phyloP scores from a whole-genome alignment of 2,888 invertebrate species.

The Allacma fusca region DNA sequence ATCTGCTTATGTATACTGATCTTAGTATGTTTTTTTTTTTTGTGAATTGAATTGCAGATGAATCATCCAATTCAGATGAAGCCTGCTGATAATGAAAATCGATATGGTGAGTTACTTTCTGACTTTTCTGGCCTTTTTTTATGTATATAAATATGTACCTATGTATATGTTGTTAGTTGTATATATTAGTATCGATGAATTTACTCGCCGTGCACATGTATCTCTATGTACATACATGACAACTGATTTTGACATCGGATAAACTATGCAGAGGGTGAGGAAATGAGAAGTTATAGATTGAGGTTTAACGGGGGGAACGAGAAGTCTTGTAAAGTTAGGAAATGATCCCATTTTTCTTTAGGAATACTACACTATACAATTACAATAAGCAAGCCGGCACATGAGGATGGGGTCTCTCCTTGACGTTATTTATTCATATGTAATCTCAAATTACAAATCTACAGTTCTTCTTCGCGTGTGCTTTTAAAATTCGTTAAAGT shows the following conservation, averaged over 20 bases:
- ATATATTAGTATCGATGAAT: not conserved
- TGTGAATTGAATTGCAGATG: constrained; percentile 80
- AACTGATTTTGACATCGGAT: no score
- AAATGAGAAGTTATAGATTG: not conserved
- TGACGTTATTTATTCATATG: not conserved
- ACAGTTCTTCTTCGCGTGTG: not conserved
- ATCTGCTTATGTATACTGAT: not conserved
- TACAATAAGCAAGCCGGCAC: no score
- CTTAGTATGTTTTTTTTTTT: constrained; percentile 4
- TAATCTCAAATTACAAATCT: constrained; percentile 26
- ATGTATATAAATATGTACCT: not conserved
- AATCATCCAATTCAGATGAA: constrained; percentile 99
- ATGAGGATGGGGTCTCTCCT: no score
- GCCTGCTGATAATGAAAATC: constrained; percentile 99
- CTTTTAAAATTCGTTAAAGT: not conserved
- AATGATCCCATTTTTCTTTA: no score
- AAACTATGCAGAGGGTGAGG: not conserved
- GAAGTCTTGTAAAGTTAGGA: no score
- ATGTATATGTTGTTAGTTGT: not conserved
- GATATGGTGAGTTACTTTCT: constrained; percentile 81
- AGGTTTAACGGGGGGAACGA: no score
- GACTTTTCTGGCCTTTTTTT: constrained; percentile 16
- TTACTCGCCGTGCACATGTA: not conserved
- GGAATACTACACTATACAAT: no score
- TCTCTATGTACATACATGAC: not conserved